Evolutionary conservation across 1,140 invertebrate genomes (phyloP), one percentile per base, ranked within the genome.

Genomic region (Scaptomyza montana): DNA sequence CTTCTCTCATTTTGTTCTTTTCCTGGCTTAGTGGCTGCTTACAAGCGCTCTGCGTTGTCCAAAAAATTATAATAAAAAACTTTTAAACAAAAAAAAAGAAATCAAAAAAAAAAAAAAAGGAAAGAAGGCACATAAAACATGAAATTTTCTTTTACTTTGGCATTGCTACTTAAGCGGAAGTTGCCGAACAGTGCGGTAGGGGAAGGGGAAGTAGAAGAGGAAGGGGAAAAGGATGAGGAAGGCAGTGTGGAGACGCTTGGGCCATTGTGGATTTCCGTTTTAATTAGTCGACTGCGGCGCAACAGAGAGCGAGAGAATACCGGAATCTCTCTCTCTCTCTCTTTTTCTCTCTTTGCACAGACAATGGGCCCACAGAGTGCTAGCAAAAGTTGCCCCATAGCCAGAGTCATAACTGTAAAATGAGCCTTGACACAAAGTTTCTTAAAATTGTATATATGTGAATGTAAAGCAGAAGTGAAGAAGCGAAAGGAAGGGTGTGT

Each of bases 201-300:
- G 30, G 7, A 33, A 33, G 5, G 2, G 41, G 28, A 8, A 33
- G 30, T 2, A 5, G 7, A 33, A 33, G 5, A 0, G 41, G 28
- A 8, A 28, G 13, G 21, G 13, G 47, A 30, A 6, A 7, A 8
- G 50, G 45, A 2, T 5, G 5, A 9, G 45, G 16, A 13, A n/a
- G 62, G 46, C 9, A 13, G 9, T 5, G 39, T 30, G 9, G 63
- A 49, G 49, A 62, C 62, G 25, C 28, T 50, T 66, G 71, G 80
- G 78, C 73, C 84, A 77, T 79, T 87, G 84, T 84, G 84, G 84
- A 89, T 89, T 84, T 89, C 84, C 84, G 84, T 89, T 89, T 89
- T 89, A 89, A 89, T 89, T 89, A 89, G 84, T 89, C 84, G 84
- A 57, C 65, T 69, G 36, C 76, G 74, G 80, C 72, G n/a, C 30